Conservation (phyloP, 92 coral and sea anemone species). For the Epizoanthus rinbou region DNA sequence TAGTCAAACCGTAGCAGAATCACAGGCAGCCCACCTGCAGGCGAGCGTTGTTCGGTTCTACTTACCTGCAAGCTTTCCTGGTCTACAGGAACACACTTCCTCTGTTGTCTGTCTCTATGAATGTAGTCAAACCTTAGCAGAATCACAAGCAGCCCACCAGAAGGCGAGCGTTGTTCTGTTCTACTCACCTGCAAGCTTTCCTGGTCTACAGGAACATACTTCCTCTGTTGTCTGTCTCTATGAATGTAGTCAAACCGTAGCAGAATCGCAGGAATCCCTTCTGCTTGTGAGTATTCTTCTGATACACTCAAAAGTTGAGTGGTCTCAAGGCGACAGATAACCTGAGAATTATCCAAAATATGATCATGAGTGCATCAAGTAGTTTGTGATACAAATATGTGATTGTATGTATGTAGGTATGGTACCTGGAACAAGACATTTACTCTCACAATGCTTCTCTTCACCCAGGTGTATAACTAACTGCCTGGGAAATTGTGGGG, state of each 20-base stretch:
- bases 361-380: neutral
- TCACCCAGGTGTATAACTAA: too few relatives aligned
- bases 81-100: conserved; percentile 7
- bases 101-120: conserved; percentile 12
- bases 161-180: too few relatives aligned
- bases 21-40: too few relatives aligned
- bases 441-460: too few relatives aligned
- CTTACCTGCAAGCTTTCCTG: conserved; percentile 20
- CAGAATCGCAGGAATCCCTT: neutral
- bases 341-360: neutral
- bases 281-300: neutral
- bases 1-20: too few relatives aligned
- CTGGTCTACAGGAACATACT: conserved; percentile 8
- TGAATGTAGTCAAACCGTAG: conserved; percentile 33
- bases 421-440: too few relatives aligned
- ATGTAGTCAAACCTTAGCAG: too few relatives aligned
- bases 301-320: conserved; percentile 15
- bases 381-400: neutral
- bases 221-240: conserved; percentile 30
- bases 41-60: too few relatives aligned
- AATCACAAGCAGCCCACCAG: too few relatives aligned
- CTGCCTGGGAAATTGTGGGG: too few relatives aligned
- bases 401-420: neutral
- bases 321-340: conserved; percentile 31
- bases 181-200: conserved; percentile 13